phyloP scores from a whole-genome alignment of 92 coral and sea anemone genomes.

The Zoanthus sansibaricus region DNA sequence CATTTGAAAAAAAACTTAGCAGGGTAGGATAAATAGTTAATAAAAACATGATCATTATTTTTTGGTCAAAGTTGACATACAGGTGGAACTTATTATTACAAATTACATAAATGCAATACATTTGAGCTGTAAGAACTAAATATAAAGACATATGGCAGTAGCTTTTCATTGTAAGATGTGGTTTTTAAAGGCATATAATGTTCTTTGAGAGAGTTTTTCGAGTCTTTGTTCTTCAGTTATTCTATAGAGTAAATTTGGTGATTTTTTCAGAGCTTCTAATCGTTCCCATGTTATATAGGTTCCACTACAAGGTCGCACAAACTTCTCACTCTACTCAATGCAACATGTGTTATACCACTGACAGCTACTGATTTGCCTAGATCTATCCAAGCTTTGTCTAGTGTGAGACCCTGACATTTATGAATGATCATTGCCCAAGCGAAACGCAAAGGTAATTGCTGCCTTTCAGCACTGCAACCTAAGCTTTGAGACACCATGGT shows the following conservation, averaged over 20 bases:
- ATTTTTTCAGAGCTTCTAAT: constrained; percentile 44
- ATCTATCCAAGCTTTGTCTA: constrained; percentile 64
- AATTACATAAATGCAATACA: too few relatives aligned
- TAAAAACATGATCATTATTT: too few relatives aligned
- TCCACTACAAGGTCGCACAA: constrained; percentile 49
- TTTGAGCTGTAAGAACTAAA: too few relatives aligned
- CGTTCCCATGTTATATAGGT: constrained; percentile 45
- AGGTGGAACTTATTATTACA: too few relatives aligned
- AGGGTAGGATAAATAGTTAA: too few relatives aligned
- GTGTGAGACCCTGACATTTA: constrained; percentile 63
- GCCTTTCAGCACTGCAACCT: constrained; percentile 56
- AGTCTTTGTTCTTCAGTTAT: constrained; percentile 51
- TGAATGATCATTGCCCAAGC: constrained; percentile 70
- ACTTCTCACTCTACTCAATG: constrained; percentile 54
- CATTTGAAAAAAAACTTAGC: too few relatives aligned
- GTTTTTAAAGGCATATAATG: background rate
- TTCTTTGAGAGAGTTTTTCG: constrained; percentile 41
- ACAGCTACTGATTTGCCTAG: constrained; percentile 57
- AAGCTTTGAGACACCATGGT: background rate
- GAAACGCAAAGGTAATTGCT: constrained; percentile 59
- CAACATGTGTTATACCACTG: constrained; percentile 65
- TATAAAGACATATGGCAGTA: too few relatives aligned
- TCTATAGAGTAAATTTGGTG: constrained; percentile 29
- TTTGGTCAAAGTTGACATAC: too few relatives aligned
- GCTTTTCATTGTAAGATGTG: too few relatives aligned